Evolutionary conservation across 2,113 vertebrate species (phyloP).

Genomic region (Tragulus kanchil): DNA sequence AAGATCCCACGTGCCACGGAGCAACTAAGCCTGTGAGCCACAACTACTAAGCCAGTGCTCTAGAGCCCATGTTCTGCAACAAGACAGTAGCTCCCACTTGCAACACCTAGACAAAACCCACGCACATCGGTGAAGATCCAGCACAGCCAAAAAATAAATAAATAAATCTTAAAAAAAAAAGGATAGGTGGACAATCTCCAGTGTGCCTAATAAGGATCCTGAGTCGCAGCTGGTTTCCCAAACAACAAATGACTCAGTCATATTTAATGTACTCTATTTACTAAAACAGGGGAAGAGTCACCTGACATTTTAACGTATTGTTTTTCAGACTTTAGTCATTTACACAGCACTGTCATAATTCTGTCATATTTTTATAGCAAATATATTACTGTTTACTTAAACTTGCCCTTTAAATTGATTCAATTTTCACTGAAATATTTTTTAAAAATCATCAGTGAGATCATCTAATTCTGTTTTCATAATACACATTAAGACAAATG

Average conservation of each 20-base stretch:
- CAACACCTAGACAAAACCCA: neutral
- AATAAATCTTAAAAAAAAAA: neutral
- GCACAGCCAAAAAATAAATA: neutral
- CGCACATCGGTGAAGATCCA: neutral
- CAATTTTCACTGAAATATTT: slow-evolving; percentile 18
- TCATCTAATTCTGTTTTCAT: neutral
- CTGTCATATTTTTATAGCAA: neutral
- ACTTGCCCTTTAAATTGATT: neutral
- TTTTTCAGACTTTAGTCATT: neutral
- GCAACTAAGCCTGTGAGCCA: neutral
- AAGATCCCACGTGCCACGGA: neutral
- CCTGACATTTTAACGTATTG: neutral
- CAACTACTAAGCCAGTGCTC: neutral
- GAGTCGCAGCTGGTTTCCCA: neutral
- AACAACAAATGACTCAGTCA: neutral
- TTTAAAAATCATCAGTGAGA: neutral
- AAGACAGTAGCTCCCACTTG: neutral
- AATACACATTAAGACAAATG: neutral
- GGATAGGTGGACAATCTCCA: neutral
- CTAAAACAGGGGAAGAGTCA: neutral
- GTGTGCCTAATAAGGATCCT: neutral
- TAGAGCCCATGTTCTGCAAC: neutral
- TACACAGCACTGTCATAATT: neutral
- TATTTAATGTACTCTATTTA: neutral
- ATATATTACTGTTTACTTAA: neutral